A percentile compares a stretch with the other conserved stretches of the same genome.
Evolutionary conservation across 2,113 vertebrate genomes (phyloP).

Genomic region (Reinhardtius hippoglossoides): DNA sequence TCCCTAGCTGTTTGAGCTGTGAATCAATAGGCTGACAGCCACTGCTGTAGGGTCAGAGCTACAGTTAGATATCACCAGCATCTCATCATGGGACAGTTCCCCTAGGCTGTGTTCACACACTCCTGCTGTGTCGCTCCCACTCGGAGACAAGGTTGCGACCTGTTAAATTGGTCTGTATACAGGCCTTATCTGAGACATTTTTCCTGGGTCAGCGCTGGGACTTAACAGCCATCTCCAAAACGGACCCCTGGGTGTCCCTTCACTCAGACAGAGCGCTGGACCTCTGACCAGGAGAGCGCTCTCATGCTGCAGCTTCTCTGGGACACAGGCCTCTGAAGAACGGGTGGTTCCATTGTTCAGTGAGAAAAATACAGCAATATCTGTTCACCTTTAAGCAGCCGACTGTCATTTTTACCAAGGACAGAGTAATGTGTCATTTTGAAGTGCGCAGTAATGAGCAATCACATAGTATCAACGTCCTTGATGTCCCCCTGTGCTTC

Average conservation of each 20-base stretch:
- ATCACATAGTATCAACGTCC: slow-evolving; percentile 60
- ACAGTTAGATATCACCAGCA: slow-evolving; percentile 65
- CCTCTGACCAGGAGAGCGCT: slow-evolving; percentile 49
- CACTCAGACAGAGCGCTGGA: slow-evolving; percentile 36
- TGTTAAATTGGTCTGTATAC: slow-evolving; percentile 66
- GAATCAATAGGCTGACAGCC: slow-evolving; percentile 72
- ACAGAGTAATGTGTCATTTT: slow-evolving; percentile 67
- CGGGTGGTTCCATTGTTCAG: slow-evolving; percentile 25
- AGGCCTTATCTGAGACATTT: slow-evolving; percentile 64
- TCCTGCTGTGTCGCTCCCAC: slow-evolving; percentile 56
- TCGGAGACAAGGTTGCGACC: slow-evolving; percentile 73
- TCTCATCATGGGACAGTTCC: slow-evolving; percentile 71
- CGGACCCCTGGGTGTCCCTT: slow-evolving; percentile 56
- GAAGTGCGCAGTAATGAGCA: slow-evolving; percentile 69
- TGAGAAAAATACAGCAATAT: not conserved
- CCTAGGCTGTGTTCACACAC: slow-evolving; percentile 66
- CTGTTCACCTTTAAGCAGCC: slow-evolving; percentile 46
- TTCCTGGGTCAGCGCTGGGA: slow-evolving; percentile 64
- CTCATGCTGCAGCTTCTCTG: slow-evolving; percentile 26
- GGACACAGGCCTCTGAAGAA: slow-evolving; percentile 20
- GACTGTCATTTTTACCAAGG: slow-evolving; percentile 12
- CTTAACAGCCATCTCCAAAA: slow-evolving; percentile 59
- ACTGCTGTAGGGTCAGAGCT: slow-evolving; percentile 56
- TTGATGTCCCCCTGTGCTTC: slow-evolving; percentile 67
- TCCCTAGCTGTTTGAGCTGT: slow-evolving; percentile 55